Conservation (phyloP, 2,888 invertebrate species). For the Brachycybe producta region DNA sequence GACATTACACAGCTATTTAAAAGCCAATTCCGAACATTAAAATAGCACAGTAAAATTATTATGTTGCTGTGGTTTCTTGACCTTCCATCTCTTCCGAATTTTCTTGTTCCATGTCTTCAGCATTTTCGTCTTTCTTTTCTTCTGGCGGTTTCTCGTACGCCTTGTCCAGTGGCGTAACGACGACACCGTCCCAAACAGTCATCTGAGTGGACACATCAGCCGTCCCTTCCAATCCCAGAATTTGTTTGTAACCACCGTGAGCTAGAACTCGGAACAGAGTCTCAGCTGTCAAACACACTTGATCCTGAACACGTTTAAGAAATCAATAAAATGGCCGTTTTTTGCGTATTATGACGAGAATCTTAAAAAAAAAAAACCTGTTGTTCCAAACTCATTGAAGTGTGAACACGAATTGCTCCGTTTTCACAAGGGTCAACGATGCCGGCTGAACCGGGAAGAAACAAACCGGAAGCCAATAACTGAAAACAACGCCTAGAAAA, state of each 20-base stretch:
- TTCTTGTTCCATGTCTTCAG: conserved; percentile 33
- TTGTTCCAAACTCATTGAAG: conserved; percentile 76
- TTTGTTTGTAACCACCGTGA: conserved; percentile 85
- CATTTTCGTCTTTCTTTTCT: conserved; percentile 54
- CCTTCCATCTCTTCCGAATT: conserved; percentile 31
- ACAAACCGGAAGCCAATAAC: conserved; percentile 80
- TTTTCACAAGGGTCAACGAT: conserved; percentile 75
- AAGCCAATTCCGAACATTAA: too few species aligned
- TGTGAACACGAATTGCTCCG: conserved; percentile 76
- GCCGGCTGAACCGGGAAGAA: conserved; percentile 68
- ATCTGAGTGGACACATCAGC: conserved; percentile 63
- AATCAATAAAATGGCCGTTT: neutral
- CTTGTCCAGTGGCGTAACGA: conserved; percentile 85
- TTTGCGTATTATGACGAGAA: too few species aligned
- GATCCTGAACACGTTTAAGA: conserved; percentile 41
- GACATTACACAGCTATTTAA: too few species aligned
- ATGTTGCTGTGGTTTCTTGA: conserved; percentile 16
- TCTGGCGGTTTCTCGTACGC: conserved; percentile 72
- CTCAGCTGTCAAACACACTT: conserved; percentile 86
- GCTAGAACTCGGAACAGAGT: conserved; percentile 77
- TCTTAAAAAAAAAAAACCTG: conserved; percentile 30
- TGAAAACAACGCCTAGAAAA: conserved; percentile 62
- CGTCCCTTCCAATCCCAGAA: conserved; percentile 49
- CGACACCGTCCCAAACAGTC: conserved; percentile 93
- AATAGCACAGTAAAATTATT: too few species aligned